Evolutionary conservation across 2,888 invertebrate genomes (phyloP).

Genomic region (Elmis aenea): DNA sequence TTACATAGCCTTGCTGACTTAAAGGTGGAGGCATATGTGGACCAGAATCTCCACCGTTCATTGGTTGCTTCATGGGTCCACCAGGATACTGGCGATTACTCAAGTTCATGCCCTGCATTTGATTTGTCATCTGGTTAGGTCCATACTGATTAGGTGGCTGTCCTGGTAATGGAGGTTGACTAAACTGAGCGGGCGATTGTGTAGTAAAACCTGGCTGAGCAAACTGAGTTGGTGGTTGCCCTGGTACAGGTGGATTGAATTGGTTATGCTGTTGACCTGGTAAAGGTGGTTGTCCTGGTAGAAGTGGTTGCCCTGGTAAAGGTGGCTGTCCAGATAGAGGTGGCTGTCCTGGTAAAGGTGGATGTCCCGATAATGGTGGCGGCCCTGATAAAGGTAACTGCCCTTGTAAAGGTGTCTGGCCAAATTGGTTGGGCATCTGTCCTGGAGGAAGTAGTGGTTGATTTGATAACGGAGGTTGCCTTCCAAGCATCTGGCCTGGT

Average conservation of each 20-base stretch:
- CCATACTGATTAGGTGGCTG: slow-evolving; percentile 16
- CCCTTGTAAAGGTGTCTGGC: slow-evolving; percentile 2
- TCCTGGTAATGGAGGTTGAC: slow-evolving; percentile 12
- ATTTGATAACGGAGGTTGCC: slow-evolving; percentile 2
- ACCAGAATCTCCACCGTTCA: slow-evolving; percentile 18
- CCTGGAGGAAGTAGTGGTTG: slow-evolving; percentile 1
- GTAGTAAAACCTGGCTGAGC: no score
- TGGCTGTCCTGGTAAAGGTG: slow-evolving; percentile 14
- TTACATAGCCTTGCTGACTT: slow-evolving; percentile 18
- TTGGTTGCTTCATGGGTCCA: slow-evolving; percentile 14
- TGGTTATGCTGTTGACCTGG: no score
- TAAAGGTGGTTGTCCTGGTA: slow-evolving; percentile 14
- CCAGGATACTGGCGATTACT: slow-evolving; percentile 30
- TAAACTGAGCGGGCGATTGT: slow-evolving; percentile 10
- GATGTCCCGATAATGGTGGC: slow-evolving; percentile 19
- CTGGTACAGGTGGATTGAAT: slow-evolving; percentile 14
- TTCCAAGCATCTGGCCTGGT: slow-evolving; percentile 6
- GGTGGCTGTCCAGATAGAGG: slow-evolving; percentile 14
- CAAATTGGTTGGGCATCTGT: slow-evolving; percentile 6
- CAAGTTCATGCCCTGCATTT: slow-evolving; percentile 46
- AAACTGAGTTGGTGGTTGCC: slow-evolving; percentile 13
- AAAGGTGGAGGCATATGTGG: slow-evolving; percentile 25
- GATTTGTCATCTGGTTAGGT: slow-evolving; percentile 34
- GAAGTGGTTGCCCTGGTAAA: slow-evolving; percentile 33
- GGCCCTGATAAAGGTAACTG: slow-evolving; percentile 1